Conservation (phyloP, 2,113 vertebrate species). For the Rhinogobius similis region DNA sequence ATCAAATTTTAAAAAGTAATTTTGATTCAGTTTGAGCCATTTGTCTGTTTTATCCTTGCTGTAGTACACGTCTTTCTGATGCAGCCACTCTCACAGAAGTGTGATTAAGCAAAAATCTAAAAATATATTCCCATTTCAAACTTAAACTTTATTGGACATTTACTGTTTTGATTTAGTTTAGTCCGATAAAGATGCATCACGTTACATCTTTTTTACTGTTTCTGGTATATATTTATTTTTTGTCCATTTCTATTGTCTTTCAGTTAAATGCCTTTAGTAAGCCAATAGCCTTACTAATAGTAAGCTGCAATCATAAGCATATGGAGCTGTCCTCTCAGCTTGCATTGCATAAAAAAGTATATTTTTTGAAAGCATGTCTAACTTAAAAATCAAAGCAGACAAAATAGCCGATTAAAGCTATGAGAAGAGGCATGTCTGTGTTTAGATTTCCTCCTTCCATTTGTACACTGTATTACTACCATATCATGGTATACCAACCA, state of each 20-base stretch:
- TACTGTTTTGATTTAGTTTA: neutral
- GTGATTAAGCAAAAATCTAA: too few relatives aligned
- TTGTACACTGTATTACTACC: neutral
- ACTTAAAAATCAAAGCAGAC: constrained; percentile 55
- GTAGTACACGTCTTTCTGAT: neutral
- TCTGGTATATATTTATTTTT: neutral
- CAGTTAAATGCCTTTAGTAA: constrained; percentile 24
- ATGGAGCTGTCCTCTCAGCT: constrained; percentile 43
- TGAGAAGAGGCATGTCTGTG: constrained; percentile 50
- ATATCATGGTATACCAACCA: neutral
- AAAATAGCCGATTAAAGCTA: constrained; percentile 52
- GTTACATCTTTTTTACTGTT: too few relatives aligned
- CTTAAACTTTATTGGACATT: too few relatives aligned
- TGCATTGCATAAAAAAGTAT: constrained; percentile 36
- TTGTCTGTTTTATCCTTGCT: neutral
- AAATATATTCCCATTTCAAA: too few relatives aligned
- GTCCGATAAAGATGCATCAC: too few relatives aligned
- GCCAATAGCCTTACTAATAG: constrained; percentile 30
- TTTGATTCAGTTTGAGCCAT: neutral
- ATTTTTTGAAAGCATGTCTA: constrained; percentile 46
- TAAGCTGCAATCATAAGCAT: constrained; percentile 37
- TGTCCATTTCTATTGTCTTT: constrained; percentile 11
- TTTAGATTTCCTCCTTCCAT: constrained; percentile 37
- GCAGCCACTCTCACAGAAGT: too few relatives aligned
- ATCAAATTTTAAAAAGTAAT: neutral